A percentile compares a stretch with the other conserved stretches of the same genome.
These are phyloP conservation scores for Esox lucius DNA, from an alignment of 2,797 vertebrate genomes.

Conservation along the genomic window DNA sequence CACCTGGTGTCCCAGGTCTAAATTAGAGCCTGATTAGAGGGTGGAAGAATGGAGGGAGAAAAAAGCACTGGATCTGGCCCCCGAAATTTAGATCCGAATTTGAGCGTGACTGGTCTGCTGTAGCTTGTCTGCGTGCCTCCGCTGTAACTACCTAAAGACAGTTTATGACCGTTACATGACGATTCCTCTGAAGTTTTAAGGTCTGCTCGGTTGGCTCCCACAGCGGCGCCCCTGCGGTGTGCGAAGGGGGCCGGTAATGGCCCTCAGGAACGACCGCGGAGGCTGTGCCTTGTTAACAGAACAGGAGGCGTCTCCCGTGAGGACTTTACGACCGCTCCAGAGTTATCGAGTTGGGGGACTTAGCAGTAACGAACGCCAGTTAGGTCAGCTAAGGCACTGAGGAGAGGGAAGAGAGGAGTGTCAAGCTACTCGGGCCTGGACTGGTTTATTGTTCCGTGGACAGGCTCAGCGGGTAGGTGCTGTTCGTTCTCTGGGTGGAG, in stretches of 20 bases:
- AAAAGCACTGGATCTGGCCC: background rate
- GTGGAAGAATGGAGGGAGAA: background rate
- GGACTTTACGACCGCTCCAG: conserved; percentile 19
- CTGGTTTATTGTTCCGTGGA: conserved; percentile 44
- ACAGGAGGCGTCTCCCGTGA: conserved; percentile 44
- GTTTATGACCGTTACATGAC: background rate
- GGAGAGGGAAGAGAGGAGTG: conserved; percentile 29
- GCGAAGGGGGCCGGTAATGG: conserved; percentile 32
- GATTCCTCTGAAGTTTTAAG: conserved; percentile 9
- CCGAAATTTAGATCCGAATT: background rate
- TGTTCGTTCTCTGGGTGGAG: conserved; percentile 18
- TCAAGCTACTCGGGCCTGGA: conserved; percentile 17
- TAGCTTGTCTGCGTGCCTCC: background rate
- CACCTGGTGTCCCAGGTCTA: conserved; percentile 5
- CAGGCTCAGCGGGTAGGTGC: conserved; percentile 25
- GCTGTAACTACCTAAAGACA: background rate
- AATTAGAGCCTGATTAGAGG: background rate
- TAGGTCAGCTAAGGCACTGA: background rate
- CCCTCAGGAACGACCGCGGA: background rate
- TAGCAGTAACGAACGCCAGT: conserved; percentile 36
- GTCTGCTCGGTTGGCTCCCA: conserved; percentile 32
- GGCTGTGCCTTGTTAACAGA: conserved; percentile 55
- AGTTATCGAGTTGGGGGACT: conserved; percentile 29
- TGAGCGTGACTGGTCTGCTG: background rate
- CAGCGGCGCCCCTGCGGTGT: conserved; percentile 24